These are phyloP conservation scores for Taphrorychus bicolor DNA, from an alignment of 2,888 invertebrate species.

Conservation along the genomic window DNA sequence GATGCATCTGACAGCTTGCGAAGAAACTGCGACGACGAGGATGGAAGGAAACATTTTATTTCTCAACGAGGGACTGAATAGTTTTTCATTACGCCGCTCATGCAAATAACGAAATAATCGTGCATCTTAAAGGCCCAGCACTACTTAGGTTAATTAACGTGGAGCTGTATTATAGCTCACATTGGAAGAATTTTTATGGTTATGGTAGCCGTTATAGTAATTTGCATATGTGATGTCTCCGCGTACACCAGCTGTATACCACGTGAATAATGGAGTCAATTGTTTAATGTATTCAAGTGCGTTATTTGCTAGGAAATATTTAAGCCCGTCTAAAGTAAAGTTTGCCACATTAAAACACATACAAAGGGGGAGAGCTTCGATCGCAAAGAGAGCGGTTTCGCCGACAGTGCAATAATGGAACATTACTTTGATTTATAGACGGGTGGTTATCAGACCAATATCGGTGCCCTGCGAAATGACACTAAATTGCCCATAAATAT, in stretches of 20 bases:
- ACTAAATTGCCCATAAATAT: slow-evolving; percentile 62
- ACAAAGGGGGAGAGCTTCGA: neutral
- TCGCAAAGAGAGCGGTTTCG: slow-evolving; percentile 46
- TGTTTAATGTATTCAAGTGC: neutral
- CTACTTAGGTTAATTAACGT: neutral
- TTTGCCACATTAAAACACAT: slow-evolving; percentile 6
- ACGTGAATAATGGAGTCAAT: slow-evolving; percentile 1
- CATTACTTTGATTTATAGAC: slow-evolving; percentile 62
- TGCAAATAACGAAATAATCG: neutral
- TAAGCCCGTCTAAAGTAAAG: slow-evolving; percentile 3
- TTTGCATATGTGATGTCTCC: slow-evolving; percentile 8
- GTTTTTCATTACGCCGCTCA: neutral
- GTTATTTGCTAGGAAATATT: neutral
- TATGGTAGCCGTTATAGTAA: slow-evolving; percentile 2
- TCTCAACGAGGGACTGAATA: neutral
- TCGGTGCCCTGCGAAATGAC: slow-evolving; percentile 60
- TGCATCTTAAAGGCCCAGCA: neutral
- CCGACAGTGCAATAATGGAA: slow-evolving; percentile 61
- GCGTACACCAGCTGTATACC: slow-evolving; percentile 2
- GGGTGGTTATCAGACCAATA: slow-evolving; percentile 62
- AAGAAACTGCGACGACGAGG: neutral
- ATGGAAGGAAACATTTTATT: slow-evolving; percentile 3
- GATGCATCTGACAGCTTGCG: slow-evolving; percentile 28
- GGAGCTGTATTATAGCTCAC: slow-evolving; percentile 5
- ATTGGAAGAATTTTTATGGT: slow-evolving; percentile 9